These are phyloP conservation scores for Planiliza haematocheilus DNA, from an alignment of 2,113 vertebrate genomes.

Conservation along the genomic window DNA sequence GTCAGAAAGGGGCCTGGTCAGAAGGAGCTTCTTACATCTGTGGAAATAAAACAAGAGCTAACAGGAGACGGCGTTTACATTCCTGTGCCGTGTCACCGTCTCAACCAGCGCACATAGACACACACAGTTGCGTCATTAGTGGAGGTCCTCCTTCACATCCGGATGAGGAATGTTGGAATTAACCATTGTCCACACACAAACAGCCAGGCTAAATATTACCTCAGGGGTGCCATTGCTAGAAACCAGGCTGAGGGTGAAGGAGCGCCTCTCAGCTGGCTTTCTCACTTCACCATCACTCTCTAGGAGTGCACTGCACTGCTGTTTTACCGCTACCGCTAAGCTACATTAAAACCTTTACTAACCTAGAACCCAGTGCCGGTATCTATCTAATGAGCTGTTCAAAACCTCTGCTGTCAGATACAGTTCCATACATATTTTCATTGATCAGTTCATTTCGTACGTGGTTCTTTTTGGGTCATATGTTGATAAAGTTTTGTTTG, in stretches of 20 bases:
- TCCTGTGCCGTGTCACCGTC: background rate
- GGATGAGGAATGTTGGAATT: slow-evolving; percentile 55
- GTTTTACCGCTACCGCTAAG: too few relatives aligned
- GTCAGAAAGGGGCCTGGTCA: background rate
- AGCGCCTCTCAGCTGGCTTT: background rate
- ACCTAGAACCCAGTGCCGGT: too few relatives aligned
- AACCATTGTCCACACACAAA: slow-evolving; percentile 23
- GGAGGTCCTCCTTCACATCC: slow-evolving; percentile 26
- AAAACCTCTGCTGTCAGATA: too few relatives aligned
- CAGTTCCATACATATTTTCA: too few relatives aligned
- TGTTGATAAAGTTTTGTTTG: too few relatives aligned
- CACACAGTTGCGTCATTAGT: slow-evolving; percentile 1
- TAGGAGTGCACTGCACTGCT: too few relatives aligned
- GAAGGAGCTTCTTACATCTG: background rate
- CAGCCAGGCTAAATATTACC: slow-evolving; percentile 40
- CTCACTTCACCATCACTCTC: background rate
- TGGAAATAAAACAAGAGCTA: slow-evolving; percentile 8
- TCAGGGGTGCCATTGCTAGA: slow-evolving; percentile 36
- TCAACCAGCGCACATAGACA: background rate
- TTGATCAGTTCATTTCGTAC: too few relatives aligned
- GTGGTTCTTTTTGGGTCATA: too few relatives aligned
- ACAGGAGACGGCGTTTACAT: slow-evolving; percentile 16
- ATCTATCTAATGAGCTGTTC: too few relatives aligned
- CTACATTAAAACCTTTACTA: background rate
- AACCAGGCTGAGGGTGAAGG: slow-evolving; percentile 4